These are phyloP conservation scores for Lacerta agilis DNA, from an alignment of 2,797 vertebrate genomes.

Conservation along the genomic window DNA sequence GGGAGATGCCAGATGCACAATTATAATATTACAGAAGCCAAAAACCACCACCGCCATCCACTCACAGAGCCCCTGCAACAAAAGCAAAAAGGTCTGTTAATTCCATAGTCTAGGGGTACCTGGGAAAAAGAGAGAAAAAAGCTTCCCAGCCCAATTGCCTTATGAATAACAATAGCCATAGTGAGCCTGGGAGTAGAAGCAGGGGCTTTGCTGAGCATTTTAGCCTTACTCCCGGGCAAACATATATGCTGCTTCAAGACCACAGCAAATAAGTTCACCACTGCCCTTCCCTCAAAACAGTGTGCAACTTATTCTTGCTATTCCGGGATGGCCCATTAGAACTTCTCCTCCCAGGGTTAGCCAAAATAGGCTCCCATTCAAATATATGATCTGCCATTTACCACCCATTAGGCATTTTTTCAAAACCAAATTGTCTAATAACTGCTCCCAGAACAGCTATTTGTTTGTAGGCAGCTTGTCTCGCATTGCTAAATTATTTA, in stretches of 20 bases:
- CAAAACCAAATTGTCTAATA: conserved; percentile 43
- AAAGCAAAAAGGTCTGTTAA: too few relatives aligned
- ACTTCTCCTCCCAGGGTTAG: not conserved
- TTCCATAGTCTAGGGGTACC: not conserved
- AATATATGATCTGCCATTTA: conserved; percentile 23
- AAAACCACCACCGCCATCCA: not conserved
- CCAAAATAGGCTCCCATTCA: not conserved
- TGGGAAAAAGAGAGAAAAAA: not conserved
- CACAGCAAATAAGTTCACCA: not conserved
- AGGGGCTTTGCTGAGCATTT: not conserved
- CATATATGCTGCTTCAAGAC: not conserved
- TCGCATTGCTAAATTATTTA: conserved; percentile 34
- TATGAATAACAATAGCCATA: not conserved
- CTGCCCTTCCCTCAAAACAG: not conserved
- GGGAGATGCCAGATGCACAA: not conserved
- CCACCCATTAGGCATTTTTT: conserved; percentile 30
- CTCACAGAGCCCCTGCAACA: not conserved
- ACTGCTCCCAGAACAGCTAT: not conserved
- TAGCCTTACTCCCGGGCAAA: not conserved
- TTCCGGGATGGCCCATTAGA: not conserved
- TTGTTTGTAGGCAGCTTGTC: conserved; percentile 31
- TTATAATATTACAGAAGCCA: not conserved
- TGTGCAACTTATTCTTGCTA: not conserved
- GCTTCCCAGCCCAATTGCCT: not conserved
- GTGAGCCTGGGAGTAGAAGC: not conserved